phyloP scores from a whole-genome alignment of 2,113 vertebrate genomes.

The Menura novaehollandiae region DNA sequence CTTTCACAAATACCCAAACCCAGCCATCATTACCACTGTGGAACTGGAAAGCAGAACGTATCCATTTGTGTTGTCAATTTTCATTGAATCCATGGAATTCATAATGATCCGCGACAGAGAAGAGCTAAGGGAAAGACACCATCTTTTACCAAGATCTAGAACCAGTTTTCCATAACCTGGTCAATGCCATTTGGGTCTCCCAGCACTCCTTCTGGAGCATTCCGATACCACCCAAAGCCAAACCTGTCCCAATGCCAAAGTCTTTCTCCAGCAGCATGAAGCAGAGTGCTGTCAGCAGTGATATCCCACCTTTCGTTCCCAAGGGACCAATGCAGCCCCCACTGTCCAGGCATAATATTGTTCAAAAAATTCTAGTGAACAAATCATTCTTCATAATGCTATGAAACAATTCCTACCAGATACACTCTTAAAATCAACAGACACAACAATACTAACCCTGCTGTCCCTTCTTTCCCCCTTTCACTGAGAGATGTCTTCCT shows the following conservation, averaged over 20 bases:
- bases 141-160: neutral
- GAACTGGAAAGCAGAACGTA: neutral
- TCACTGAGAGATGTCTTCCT: neutral
- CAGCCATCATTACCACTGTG: fast-evolving
- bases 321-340: too few species aligned
- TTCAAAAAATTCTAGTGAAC: neutral
- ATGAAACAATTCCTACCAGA: neutral
- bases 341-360: neutral
- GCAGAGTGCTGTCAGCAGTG: fast-evolving
- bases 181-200: neutral
- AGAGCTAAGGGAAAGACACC: neutral
- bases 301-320: neutral
- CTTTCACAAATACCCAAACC: fast-evolving
- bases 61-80: neutral
- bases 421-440: neutral
- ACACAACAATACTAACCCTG: fast-evolving
- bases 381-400: neutral
- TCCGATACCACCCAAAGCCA: neutral
- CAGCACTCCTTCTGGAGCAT: neutral
- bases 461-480: neutral
- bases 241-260: neutral
- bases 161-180: neutral
- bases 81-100: fast-evolving
- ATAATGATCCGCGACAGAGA: neutral
- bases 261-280: neutral